These are phyloP conservation scores for Trachymyrmex cornetzi DNA, from an alignment of 1,140 invertebrate species.

Conservation along the genomic window DNA sequence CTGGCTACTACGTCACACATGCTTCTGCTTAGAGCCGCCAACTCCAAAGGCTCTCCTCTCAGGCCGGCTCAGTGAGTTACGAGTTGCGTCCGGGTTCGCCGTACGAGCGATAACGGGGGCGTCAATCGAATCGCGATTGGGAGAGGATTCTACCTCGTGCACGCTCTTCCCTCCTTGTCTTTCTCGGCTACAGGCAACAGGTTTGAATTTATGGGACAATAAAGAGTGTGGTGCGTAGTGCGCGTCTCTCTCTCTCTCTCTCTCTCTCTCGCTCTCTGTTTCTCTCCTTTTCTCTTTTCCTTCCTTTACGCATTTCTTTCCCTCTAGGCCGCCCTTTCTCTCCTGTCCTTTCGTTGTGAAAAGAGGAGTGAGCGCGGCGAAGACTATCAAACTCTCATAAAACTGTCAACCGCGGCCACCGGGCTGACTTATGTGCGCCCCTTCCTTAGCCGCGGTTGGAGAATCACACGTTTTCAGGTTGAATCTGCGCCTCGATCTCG, in stretches of 20 bases:
- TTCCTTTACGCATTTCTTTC: conserved; percentile 61
- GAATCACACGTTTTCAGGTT: conserved; percentile 28
- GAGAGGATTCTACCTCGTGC: conserved; percentile 74
- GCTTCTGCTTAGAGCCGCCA: conserved; percentile 81
- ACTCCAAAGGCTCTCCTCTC: conserved; percentile 75
- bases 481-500: conserved; percentile 23
- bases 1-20: conserved; percentile 81
- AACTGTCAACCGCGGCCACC: conserved; percentile 86
- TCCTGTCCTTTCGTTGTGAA: conserved; percentile 67
- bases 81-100: conserved; percentile 82
- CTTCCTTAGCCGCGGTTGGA: conserved; percentile 59
- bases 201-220: conserved; percentile 87
- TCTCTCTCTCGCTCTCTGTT: conserved; percentile 57
- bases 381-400: conserved; percentile 87
- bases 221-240: conserved; percentile 85
- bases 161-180: conserved; percentile 72
- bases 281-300: conserved; percentile 63
- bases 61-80: conserved; percentile 81
- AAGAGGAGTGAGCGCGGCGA: conserved; percentile 72
- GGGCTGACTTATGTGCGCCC: conserved; percentile 86
- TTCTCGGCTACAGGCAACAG: conserved; percentile 83
- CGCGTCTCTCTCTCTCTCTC: conserved; percentile 79
- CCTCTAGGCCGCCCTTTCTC: conserved; percentile 67
- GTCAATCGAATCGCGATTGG: conserved; percentile 78
- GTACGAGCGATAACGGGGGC: conserved; percentile 78